Evolutionary conservation across 2,888 invertebrate species (phyloP), one percentile per base, ranked within the genome.

Genomic region (Tanytarsus gracilentus): DNA sequence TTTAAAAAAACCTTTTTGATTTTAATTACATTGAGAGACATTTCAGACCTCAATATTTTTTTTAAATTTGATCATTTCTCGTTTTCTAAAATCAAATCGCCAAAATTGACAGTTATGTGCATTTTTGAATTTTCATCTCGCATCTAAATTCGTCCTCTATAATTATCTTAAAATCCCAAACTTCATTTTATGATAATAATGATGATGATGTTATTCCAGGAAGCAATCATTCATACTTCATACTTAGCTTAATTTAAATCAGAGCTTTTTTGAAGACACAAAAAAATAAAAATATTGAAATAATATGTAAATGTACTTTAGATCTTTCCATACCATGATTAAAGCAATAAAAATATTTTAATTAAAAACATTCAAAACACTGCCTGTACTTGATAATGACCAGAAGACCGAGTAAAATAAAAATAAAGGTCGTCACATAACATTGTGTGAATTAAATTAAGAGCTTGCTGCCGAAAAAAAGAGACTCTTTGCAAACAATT

Each of bases 401-500:
- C n/a, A n/a, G n/a, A 33, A 11, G 33, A 33, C 33, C n/a, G n/a
- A n/a, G n/a, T n/a, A n/a, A 33, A 33, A 33, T 11, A n/a, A 33
- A 33, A 5, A 9, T 3, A 33, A n/a, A 33, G 9, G 29, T 29
- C 9, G 9, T 6, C 9, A 9, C 9, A 7, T 29, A 29, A 29
- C 7, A 36, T 36, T 14, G n/a, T 36, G 36, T 36, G 36, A 36
- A 36, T 36, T 36, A 36, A 36, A n/a, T 36, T 36, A n/a, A n/a
- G n/a, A n/a, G n/a, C n/a, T n/a, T n/a, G n/a, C n/a, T n/a, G n/a
- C n/a, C n/a, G n/a, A n/a, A n/a, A 23, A 30, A 53, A 23, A 55
- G 18, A 55, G 36, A 23, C 23, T 53, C 26, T 55, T 55, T 55
- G 40, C 55, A 55, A 40, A 55, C 55, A 55, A 55, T 55, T 23